A percentile compares a stretch with the other conserved stretches of the same genome.
These are phyloP conservation scores for Felis chaus DNA, from an alignment of 2,113 vertebrate species.

Conservation along the genomic window DNA sequence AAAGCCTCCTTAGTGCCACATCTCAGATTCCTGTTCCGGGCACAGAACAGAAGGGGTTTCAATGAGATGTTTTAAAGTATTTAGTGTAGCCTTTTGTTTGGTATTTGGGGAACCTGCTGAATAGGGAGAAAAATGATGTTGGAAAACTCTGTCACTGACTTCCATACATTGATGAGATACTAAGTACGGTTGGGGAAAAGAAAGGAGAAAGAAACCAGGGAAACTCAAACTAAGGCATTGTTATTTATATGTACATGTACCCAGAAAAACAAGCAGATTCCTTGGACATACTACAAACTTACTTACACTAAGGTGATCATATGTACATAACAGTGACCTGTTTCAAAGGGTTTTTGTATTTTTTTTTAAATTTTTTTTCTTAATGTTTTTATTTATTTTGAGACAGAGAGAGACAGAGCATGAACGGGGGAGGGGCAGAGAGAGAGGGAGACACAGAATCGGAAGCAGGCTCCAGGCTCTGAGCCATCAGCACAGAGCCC, in stretches of 20 bases:
- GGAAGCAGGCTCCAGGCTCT: too few species aligned
- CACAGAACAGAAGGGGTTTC: background rate
- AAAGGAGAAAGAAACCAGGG: background rate
- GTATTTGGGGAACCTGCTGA: conserved; percentile 29
- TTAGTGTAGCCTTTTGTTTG: background rate
- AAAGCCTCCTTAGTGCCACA: background rate
- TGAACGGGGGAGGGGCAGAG: too few species aligned
- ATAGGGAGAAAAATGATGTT: background rate
- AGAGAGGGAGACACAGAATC: too few species aligned
- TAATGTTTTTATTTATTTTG: too few species aligned
- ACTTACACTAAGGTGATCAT: background rate
- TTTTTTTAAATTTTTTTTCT: background rate
- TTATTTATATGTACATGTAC: background rate
- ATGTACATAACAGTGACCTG: background rate
- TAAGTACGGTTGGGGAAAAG: background rate
- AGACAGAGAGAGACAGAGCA: too few species aligned
- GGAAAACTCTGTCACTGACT: background rate
- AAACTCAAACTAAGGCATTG: background rate
- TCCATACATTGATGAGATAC: background rate
- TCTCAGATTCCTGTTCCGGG: background rate
- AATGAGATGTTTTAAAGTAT: background rate
- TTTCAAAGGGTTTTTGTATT: background rate
- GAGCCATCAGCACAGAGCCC: too few species aligned
- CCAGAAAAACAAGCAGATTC: background rate
- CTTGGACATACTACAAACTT: background rate